Conservation (phyloP, 1,140 invertebrate species). For the Alviniconcha marisindica region DNA sequence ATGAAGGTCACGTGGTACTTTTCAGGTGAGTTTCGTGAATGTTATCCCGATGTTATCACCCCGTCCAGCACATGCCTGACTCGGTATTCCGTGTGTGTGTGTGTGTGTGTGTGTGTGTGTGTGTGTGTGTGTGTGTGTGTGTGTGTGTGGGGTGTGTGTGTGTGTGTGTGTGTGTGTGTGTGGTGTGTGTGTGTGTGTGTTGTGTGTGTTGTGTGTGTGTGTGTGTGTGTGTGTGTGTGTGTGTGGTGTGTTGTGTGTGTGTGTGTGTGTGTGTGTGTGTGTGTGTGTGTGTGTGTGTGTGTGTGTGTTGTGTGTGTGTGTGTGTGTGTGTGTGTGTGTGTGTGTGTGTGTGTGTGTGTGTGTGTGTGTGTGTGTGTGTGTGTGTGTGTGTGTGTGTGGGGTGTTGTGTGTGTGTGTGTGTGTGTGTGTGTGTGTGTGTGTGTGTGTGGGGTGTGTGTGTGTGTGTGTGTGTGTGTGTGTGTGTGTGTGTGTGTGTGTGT, state of each 20-base stretch:
- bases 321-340: neutral
- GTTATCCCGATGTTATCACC: neutral
- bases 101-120: no score
- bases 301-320: neutral
- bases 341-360: slow-evolving; percentile 11
- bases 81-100: no score
- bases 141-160: neutral
- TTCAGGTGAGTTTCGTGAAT: neutral
- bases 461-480: no score
- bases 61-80: no score
- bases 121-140: no score
- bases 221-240: neutral
- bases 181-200: neutral
- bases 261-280: neutral
- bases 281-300: neutral
- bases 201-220: neutral
- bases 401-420: no score
- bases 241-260: neutral
- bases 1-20: slow-evolving; percentile 28
- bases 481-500: no score
- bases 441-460: no score
- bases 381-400: slow-evolving; percentile 6
- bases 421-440: no score
- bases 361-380: slow-evolving; percentile 12
- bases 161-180: neutral